These are phyloP conservation scores for Contarinia nasturtii DNA, from an alignment of 1,140 invertebrate species.

Conservation along the genomic window DNA sequence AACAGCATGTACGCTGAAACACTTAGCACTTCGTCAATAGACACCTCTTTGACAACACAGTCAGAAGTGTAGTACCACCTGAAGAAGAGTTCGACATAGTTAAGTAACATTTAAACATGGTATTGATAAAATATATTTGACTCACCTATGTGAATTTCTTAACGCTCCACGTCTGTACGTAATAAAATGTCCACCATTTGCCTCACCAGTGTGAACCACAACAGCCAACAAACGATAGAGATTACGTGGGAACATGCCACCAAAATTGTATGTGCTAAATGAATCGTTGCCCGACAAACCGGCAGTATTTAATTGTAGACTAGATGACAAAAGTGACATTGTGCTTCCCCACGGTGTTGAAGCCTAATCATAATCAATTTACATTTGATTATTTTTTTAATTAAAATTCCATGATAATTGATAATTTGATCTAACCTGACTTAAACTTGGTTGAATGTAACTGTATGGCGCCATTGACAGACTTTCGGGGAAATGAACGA, in stretches of 20 bases:
- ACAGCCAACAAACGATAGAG: slow-evolving; percentile 61
- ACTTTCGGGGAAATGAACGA: slow-evolving; percentile 68
- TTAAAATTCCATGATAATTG: too few species aligned
- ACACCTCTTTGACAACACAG: slow-evolving; percentile 42
- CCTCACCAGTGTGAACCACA: slow-evolving; percentile 75
- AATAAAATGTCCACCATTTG: slow-evolving; percentile 77
- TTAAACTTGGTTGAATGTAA: slow-evolving; percentile 33
- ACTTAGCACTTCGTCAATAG: slow-evolving; percentile 39
- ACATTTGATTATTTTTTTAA: too few species aligned
- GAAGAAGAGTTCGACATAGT: slow-evolving; percentile 2
- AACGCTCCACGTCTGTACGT: slow-evolving; percentile 62
- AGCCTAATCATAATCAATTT: not conserved
- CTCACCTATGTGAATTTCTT: slow-evolving; percentile 30
- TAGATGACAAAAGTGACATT: slow-evolving; percentile 20
- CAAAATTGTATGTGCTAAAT: slow-evolving; percentile 12
- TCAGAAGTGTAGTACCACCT: slow-evolving; percentile 51
- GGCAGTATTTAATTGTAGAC: slow-evolving; percentile 16
- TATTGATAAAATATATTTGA: too few species aligned
- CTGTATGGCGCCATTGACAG: slow-evolving; percentile 63
- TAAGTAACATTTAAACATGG: too few species aligned
- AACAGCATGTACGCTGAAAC: slow-evolving; percentile 44
- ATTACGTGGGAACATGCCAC: slow-evolving; percentile 22
- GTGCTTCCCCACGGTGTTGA: slow-evolving; percentile 21
- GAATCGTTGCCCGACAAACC: slow-evolving; percentile 2
- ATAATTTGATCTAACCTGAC: too few species aligned